These are phyloP conservation scores for Sinella curviseta DNA, from an alignment of 1,140 invertebrate species.

Conservation along the genomic window DNA sequence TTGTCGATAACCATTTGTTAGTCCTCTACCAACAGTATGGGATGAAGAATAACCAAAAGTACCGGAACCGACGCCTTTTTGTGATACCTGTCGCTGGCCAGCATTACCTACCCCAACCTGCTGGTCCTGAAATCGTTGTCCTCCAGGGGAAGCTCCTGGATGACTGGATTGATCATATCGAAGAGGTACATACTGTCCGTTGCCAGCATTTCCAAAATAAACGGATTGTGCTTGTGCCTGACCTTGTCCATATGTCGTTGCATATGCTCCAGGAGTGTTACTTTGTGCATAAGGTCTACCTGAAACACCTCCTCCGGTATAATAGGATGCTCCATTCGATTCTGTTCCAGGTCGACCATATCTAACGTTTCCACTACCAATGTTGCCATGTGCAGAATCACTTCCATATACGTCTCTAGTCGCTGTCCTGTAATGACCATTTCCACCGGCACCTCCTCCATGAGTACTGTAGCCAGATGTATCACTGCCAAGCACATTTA, in stretches of 20 bases:
- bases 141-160: not conserved
- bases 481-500: too few relatives aligned
- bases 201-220: not conserved
- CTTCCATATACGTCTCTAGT: too few relatives aligned
- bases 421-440: too few relatives aligned
- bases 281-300: not conserved
- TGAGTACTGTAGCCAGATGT: too few relatives aligned
- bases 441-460: too few relatives aligned
- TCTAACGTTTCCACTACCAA: not conserved
- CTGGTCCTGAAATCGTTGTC: not conserved
- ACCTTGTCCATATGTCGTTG: not conserved
- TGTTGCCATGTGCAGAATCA: too few relatives aligned
- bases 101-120: too few relatives aligned
- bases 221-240: not conserved
- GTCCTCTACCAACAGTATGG: too few relatives aligned
- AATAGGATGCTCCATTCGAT: not conserved
- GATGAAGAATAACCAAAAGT: too few relatives aligned
- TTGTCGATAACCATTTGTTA: not conserved
- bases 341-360: not conserved
- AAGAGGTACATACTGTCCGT: not conserved
- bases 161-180: constrained; percentile 5
- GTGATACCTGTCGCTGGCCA: not conserved
- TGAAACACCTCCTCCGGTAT: not conserved
- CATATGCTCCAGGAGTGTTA: not conserved
- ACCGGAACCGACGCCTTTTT: too few relatives aligned